These are phyloP conservation scores for Arizona elegans DNA, from an alignment of 2,113 vertebrate genomes.

Conservation along the genomic window DNA sequence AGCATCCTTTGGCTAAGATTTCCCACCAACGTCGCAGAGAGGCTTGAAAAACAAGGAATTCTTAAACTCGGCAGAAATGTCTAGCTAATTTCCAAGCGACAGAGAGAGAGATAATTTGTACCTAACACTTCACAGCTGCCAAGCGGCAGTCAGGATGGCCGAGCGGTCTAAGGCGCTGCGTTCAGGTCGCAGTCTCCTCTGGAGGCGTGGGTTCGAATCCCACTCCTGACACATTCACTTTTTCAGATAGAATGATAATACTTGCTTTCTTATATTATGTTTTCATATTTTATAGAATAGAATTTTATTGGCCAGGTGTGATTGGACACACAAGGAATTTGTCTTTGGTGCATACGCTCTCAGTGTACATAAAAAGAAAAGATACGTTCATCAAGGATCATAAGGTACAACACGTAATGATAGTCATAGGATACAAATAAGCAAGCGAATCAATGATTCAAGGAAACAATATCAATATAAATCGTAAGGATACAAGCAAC, in stretches of 20 bases:
- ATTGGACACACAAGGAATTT: too few relatives aligned
- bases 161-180: background rate
- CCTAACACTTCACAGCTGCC: accelerated
- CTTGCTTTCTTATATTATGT: background rate
- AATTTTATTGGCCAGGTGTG: too few relatives aligned
- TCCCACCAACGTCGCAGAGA: background rate
- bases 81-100: background rate
- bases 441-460: too few relatives aligned
- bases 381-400: too few relatives aligned
- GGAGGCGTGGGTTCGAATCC: background rate
- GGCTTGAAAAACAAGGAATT: background rate
- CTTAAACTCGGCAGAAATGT: too few relatives aligned
- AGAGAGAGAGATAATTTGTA: background rate
- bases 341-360: too few relatives aligned
- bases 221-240: background rate
- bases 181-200: background rate
- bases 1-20: background rate
- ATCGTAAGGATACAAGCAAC: too few relatives aligned
- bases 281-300: too few relatives aligned
- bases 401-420: too few relatives aligned
- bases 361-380: too few relatives aligned
- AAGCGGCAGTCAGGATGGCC: background rate
- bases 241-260: background rate
- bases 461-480: too few relatives aligned
- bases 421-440: too few relatives aligned